phyloP scores from a whole-genome alignment of 2,113 vertebrate genomes.

The Nibea coibor region DNA sequence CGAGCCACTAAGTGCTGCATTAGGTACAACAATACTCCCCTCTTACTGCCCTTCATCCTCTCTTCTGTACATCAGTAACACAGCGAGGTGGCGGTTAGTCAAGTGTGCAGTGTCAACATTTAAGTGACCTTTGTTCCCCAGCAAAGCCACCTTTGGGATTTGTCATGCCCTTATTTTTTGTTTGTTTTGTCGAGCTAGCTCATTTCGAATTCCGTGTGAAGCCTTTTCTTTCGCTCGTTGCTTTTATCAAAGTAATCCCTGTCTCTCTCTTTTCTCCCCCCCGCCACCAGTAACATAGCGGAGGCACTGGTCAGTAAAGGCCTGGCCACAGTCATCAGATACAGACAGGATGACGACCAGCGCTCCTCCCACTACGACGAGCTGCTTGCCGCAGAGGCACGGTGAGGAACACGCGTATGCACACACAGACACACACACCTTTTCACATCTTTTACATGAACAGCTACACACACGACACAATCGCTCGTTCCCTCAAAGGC shows the following conservation, averaged over 20 bases:
- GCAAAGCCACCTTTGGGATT: slow-evolving; percentile 43
- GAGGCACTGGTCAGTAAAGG: slow-evolving; percentile 98
- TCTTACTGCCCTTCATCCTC: slow-evolving; percentile 34
- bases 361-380: slow-evolving; percentile 97
- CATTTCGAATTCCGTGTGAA: slow-evolving; percentile 10
- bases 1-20: slow-evolving; percentile 49
- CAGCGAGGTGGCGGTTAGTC: slow-evolving; percentile 23
- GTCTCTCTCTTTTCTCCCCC: not conserved
- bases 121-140: slow-evolving; percentile 50
- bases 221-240: slow-evolving; percentile 2
- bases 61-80: slow-evolving; percentile 18
- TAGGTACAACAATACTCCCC: slow-evolving; percentile 27
- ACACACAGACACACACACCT: not conserved
- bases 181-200: slow-evolving; percentile 2
- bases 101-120: slow-evolving; percentile 58
- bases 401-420: slow-evolving; percentile 81
- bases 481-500: not conserved
- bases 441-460: slow-evolving; percentile 15
- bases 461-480: not conserved
- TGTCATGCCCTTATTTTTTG: slow-evolving; percentile 9
- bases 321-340: slow-evolving; percentile 93
- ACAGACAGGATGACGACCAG: slow-evolving; percentile 97
- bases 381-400: slow-evolving; percentile 93
- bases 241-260: slow-evolving; percentile 24
- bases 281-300: slow-evolving; percentile 90